Conservation (phyloP, 2,888 invertebrate genomes). For the Drosophila kambysellisi region DNA sequence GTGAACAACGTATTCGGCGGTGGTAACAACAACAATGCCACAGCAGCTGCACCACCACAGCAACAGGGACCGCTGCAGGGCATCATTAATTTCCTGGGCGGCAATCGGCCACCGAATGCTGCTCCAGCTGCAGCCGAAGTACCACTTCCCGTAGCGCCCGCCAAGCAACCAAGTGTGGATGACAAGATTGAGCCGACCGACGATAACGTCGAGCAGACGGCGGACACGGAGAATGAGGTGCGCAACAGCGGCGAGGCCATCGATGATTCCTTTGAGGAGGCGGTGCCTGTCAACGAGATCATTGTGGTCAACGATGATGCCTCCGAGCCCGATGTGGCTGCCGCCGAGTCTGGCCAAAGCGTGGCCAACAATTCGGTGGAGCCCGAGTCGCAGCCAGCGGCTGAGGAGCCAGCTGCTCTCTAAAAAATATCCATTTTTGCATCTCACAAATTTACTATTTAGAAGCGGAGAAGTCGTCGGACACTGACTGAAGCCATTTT, state of each 20-base stretch:
- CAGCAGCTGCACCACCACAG: slow-evolving; percentile 53
- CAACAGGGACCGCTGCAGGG: slow-evolving; percentile 81
- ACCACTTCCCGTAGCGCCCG: slow-evolving; percentile 23
- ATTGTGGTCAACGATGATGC: slow-evolving; percentile 83
- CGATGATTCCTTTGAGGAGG: slow-evolving; percentile 80
- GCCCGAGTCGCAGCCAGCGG: slow-evolving; percentile 19
- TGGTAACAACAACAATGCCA: slow-evolving; percentile 55
- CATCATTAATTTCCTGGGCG: slow-evolving; percentile 82
- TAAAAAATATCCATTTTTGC: slow-evolving; percentile 32
- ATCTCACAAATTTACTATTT: slow-evolving; percentile 18
- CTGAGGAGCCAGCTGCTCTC: slow-evolving; percentile 42
- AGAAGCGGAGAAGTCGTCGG: slow-evolving; percentile 32
- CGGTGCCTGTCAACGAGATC: slow-evolving; percentile 77
- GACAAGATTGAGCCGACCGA: slow-evolving; percentile 59
- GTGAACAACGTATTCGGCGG: slow-evolving; percentile 81
- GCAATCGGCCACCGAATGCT: slow-evolving; percentile 75
- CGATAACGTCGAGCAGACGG: slow-evolving; percentile 46
- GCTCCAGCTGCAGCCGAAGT: slow-evolving; percentile 32
- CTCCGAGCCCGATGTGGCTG: slow-evolving; percentile 52
- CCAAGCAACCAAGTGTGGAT: slow-evolving; percentile 39
- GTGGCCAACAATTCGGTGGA: slow-evolving; percentile 22
- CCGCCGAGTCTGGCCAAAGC: slow-evolving; percentile 54
- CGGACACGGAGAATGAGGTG: slow-evolving; percentile 68
- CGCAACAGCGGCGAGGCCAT: slow-evolving; percentile 74
- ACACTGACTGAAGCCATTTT: slow-evolving; percentile 76